These are phyloP conservation scores for Halichoeres trimaculatus DNA, from an alignment of 2,113 vertebrate species.

Conservation along the genomic window DNA sequence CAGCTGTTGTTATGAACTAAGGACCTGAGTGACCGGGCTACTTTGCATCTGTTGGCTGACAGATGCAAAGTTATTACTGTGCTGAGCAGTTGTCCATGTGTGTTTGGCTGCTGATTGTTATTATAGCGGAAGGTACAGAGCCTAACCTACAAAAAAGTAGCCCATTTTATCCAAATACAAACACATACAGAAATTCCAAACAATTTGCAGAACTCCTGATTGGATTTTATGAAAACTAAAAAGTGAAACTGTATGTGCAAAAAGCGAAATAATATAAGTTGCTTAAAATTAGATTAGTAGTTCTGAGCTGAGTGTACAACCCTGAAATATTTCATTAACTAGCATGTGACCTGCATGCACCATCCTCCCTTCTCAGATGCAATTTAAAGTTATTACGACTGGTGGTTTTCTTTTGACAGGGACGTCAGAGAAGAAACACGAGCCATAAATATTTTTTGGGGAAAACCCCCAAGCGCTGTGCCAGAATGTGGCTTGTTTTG, in stretches of 20 bases:
- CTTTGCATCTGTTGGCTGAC: constrained; percentile 58
- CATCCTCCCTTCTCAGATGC: constrained; percentile 24
- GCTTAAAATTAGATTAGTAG: constrained; percentile 26
- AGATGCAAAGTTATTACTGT: constrained; percentile 78
- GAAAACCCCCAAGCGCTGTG: constrained; percentile 43
- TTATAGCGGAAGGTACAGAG: constrained; percentile 43
- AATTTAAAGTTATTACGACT: constrained; percentile 37
- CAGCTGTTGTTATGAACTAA: constrained; percentile 84
- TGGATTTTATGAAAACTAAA: background rate
- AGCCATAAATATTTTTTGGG: constrained; percentile 30
- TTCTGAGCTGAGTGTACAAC: constrained; percentile 15
- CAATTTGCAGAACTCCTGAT: background rate
- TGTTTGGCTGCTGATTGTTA: constrained; percentile 48
- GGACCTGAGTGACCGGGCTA: constrained; percentile 71
- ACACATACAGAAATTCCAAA: background rate
- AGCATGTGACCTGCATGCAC: constrained; percentile 41
- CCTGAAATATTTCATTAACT: constrained; percentile 22
- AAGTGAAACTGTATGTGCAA: background rate
- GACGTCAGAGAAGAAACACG: constrained; percentile 4
- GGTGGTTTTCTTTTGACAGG: constrained; percentile 39
- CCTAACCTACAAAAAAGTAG: background rate
- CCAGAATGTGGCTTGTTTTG: constrained; percentile 53
- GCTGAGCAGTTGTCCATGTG: constrained; percentile 74
- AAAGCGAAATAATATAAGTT: background rate
- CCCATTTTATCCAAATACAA: background rate